These are phyloP conservation scores for Euphonia xanthogaster DNA, from an alignment of 2,797 vertebrate genomes.

Conservation along the genomic window DNA sequence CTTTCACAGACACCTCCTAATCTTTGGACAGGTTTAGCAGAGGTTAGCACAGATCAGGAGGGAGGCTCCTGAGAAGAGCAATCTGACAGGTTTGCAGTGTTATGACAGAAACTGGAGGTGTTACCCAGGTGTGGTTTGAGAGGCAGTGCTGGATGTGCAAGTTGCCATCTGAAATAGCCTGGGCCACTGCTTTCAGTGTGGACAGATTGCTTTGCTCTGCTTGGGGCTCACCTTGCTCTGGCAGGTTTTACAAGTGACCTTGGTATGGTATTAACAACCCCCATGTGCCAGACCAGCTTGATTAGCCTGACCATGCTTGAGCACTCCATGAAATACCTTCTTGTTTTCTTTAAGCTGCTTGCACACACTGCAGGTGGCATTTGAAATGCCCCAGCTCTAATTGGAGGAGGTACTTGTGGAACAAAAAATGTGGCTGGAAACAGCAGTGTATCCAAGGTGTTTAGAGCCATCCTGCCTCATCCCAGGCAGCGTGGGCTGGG, in stretches of 20 bases:
- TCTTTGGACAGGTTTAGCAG: background rate
- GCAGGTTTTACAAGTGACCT: slow-evolving; percentile 31
- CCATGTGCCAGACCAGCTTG: background rate
- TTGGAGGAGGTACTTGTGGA: background rate
- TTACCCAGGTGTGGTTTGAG: background rate
- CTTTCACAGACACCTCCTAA: background rate
- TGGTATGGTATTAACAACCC: background rate
- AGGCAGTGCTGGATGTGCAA: background rate
- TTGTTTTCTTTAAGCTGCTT: slow-evolving; percentile 49
- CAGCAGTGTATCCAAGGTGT: background rate
- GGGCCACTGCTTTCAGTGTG: background rate
- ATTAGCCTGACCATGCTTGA: background rate
- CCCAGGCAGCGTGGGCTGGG: background rate
- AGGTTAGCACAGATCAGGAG: background rate
- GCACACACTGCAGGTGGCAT: background rate
- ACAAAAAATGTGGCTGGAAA: background rate
- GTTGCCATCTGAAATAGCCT: background rate
- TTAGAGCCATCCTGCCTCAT: background rate
- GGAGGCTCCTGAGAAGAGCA: background rate
- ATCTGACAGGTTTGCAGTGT: background rate
- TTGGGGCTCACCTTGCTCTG: background rate
- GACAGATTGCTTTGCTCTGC: background rate
- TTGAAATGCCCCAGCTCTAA: background rate
- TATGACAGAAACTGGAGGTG: background rate
- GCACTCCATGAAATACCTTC: background rate